These are phyloP conservation scores for Chironomus tepperi DNA, from an alignment of 1,140 invertebrate species.

Conservation along the genomic window DNA sequence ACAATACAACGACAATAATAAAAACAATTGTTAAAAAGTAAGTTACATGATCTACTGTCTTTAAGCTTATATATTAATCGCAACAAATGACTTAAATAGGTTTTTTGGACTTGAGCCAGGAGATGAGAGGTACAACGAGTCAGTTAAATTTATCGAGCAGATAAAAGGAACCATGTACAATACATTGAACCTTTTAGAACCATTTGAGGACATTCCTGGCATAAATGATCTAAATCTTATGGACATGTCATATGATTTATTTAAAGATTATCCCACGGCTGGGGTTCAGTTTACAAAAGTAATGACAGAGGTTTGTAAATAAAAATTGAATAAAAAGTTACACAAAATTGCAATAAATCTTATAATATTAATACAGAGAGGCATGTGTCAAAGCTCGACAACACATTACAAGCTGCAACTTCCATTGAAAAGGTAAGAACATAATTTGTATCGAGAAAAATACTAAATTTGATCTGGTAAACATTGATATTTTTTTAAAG, in stretches of 20 bases:
- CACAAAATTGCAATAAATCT: too few relatives aligned
- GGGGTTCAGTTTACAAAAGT: not conserved
- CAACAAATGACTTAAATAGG: too few relatives aligned
- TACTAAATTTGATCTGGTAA: too few relatives aligned
- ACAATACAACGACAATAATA: not conserved
- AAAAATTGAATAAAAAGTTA: too few relatives aligned
- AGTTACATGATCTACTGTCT: not conserved
- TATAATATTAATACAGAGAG: not conserved
- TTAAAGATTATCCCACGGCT: not conserved
- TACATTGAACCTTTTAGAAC: not conserved
- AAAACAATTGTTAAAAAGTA: not conserved
- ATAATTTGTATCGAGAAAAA: too few relatives aligned
- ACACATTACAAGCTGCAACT: not conserved
- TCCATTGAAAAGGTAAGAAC: not conserved
- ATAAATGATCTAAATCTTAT: not conserved
- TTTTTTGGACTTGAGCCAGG: not conserved
- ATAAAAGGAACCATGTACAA: not conserved
- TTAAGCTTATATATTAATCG: not conserved
- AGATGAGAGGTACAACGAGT: not conserved
- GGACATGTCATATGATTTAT: not conserved
- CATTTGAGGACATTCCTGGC: not conserved
- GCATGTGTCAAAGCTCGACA: slow-evolving; percentile 6
- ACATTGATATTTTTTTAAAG: too few relatives aligned
- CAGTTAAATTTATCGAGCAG: not conserved
- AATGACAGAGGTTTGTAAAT: not conserved